Evolutionary conservation across 2,113 vertebrate species (phyloP).

Genomic region (Rana temporaria): DNA sequence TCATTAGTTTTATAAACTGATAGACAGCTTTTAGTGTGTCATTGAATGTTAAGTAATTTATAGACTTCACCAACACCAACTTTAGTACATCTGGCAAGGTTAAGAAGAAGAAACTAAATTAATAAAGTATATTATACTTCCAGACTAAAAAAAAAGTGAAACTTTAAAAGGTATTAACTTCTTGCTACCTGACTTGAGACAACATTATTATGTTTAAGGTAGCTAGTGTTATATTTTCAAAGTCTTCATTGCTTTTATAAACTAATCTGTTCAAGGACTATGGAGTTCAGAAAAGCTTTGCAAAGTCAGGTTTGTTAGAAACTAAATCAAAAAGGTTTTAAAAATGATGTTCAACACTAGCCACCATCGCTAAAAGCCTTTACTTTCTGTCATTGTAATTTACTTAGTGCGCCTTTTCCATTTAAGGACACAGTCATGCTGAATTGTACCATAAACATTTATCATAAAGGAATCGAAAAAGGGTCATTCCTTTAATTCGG

Average conservation of each 20-base stretch:
- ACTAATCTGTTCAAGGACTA: constrained; percentile 52
- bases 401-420: constrained; percentile 16
- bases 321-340: constrained; percentile 50
- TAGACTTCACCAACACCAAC: too few relatives aligned
- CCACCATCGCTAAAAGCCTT: constrained; percentile 51
- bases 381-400: constrained; percentile 2
- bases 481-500: background rate
- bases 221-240: constrained; percentile 3
- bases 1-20: too few relatives aligned
- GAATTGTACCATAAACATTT: background rate
- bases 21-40: too few relatives aligned
- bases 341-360: constrained; percentile 21
- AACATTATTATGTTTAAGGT: background rate
- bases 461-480: background rate
- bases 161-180: background rate
- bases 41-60: too few relatives aligned
- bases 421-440: constrained; percentile 27
- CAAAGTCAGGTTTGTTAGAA: constrained; percentile 33
- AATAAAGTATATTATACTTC: background rate
- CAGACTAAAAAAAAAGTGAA: background rate
- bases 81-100: too few relatives aligned
- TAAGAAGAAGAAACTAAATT: background rate
- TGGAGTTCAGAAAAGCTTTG: constrained; percentile 51
- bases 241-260: constrained; percentile 34
- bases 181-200: background rate